Evolutionary conservation across 2,113 vertebrate genomes (phyloP), one percentile per base, ranked within the genome.

Genomic region (Poecile atricapillus): DNA sequence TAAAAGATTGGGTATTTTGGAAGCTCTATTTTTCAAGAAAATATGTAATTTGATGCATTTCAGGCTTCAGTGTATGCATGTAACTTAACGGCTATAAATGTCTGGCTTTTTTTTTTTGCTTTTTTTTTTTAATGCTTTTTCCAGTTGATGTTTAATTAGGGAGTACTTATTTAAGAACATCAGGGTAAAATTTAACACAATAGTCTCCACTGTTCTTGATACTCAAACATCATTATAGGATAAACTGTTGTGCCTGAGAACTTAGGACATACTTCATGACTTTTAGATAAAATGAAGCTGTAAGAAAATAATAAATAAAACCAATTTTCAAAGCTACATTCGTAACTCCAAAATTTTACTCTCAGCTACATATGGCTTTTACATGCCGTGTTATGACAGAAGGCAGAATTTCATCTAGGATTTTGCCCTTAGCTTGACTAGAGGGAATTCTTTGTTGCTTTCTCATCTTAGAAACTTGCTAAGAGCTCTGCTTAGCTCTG

Each of bases 21-120:
- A 88, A 58, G 35, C 39, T 77, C 28, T 65, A 6, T 22, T 55
- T 92, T 83, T 87, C 24, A 75, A 58, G 46, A 47, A 65, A 56
- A 71, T 39, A 2, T 6, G 30, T 60, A 30, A 23, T 14, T 78
- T 0, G 0, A 5, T 50, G 15, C 41, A 24, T 69, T 83, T 81
- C 60, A 67, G 87, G 22, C 50, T 55, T 90, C 3, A 12, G 4
- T 49, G 10, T 64, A 37, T 21, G 41, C n/a, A 24, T 53, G 10
- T 71, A 63, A 53, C 22, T 77, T 90, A 35, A 11, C 7, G 74
- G 22, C 21, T 83, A 8, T 58, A 43, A 70, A 73, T 28, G 5
- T 12, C 24, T 15, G 62, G 8, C 6, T 41, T 76, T 49, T 28
- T 21, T 10, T 41, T 65, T 65, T 31, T 39, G 14, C 6, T 41